Percentiles rank a stretch among this genome's conserved stretches.
Conservation (phyloP, 2,888 invertebrate genomes). For the Sycophila texana region DNA sequence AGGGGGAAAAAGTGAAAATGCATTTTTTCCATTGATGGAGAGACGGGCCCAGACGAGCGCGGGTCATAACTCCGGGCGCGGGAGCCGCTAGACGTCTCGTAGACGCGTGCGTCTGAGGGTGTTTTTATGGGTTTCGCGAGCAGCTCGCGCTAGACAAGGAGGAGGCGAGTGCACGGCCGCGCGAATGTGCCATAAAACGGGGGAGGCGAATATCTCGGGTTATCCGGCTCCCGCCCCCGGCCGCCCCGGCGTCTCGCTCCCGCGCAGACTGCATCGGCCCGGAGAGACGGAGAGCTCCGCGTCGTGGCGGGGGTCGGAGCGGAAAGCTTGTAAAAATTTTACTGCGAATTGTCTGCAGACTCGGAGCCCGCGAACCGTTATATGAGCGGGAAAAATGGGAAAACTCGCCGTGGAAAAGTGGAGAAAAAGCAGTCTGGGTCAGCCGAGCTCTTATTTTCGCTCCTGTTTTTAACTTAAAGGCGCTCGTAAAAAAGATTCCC, state of each 20-base stretch:
- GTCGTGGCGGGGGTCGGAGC: slow-evolving; percentile 57
- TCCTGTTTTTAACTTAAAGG: slow-evolving; percentile 50
- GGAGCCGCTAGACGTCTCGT: slow-evolving; percentile 57
- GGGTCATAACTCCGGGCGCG: slow-evolving; percentile 51
- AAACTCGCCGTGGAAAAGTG: slow-evolving; percentile 66
- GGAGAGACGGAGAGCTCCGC: slow-evolving; percentile 56
- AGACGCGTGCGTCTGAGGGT: slow-evolving; percentile 61
- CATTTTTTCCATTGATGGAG: slow-evolving; percentile 17
- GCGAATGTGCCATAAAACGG: slow-evolving; percentile 55
- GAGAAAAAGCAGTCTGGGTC: slow-evolving; percentile 74
- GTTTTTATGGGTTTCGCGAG: slow-evolving; percentile 73
- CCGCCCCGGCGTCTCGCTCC: neutral
- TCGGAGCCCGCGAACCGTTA: slow-evolving; percentile 69
- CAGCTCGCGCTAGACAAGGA: slow-evolving; percentile 62
- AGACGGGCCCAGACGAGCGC: slow-evolving; percentile 29
- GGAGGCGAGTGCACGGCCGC: slow-evolving; percentile 59
- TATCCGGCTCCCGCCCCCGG: slow-evolving; percentile 55
- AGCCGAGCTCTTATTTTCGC: slow-evolving; percentile 57
- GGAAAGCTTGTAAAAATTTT: slow-evolving; percentile 73
- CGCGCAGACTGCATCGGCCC: slow-evolving; percentile 15
- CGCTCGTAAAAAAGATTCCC: slow-evolving; percentile 44
- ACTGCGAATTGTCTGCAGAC: slow-evolving; percentile 76
- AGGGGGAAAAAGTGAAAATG: neutral
- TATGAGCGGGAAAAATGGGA: slow-evolving; percentile 73
- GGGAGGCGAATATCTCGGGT: slow-evolving; percentile 60